phyloP scores from a whole-genome alignment of 2,113 vertebrate genomes.

The Leptosomus discolor region DNA sequence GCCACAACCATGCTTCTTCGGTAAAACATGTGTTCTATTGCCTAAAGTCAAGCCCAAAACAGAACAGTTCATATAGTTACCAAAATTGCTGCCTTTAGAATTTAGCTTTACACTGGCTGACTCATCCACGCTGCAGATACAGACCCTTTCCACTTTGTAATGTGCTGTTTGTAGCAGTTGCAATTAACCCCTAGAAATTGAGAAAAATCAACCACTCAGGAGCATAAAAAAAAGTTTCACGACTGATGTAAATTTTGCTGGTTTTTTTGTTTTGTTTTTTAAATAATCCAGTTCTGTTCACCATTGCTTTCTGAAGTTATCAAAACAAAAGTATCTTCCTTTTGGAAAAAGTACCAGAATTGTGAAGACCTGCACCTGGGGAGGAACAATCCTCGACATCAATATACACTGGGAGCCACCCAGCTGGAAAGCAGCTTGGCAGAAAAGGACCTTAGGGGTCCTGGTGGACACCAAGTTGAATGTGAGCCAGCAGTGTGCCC shows the following conservation, averaged over 20 bases:
- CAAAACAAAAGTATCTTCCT: neutral
- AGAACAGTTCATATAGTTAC: neutral
- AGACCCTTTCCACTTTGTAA: neutral
- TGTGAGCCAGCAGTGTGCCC: rapidly evolving
- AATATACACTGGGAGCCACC: neutral
- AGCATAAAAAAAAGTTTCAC: neutral
- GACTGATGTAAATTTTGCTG: neutral
- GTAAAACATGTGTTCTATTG: constrained; percentile 93
- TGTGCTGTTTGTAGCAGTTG: neutral
- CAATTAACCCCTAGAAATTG: neutral
- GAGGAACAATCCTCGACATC: neutral
- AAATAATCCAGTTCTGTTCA: neutral
- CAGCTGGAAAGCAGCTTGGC: neutral
- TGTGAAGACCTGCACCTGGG: neutral
- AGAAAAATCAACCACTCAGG: neutral
- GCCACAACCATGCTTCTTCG: constrained; percentile 92
- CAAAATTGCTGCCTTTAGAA: neutral
- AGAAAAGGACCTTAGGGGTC: neutral
- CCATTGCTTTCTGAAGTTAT: neutral
- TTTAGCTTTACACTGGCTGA: neutral
- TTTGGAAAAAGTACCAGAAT: neutral
- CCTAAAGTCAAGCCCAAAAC: constrained; percentile 72
- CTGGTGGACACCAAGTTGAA: neutral
- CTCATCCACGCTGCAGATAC: neutral
- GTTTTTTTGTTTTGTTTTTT: neutral